Base-by-base conservation (phyloP, 1,140 invertebrate species). In the Rhagoletis pomonella region DNA sequence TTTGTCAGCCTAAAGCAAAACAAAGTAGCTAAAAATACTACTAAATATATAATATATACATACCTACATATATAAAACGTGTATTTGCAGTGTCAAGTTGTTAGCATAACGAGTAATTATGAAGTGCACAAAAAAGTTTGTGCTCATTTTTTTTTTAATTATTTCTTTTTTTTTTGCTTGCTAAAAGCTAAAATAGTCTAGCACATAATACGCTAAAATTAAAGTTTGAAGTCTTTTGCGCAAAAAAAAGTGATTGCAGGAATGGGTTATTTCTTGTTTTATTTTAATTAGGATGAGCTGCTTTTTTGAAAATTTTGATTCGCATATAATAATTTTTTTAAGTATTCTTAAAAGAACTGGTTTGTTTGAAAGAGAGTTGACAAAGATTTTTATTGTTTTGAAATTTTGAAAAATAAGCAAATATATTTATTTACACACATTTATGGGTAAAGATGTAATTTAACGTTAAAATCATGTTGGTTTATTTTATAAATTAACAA, bases 171-270 rank as follows among this genome's bases (percentile, higher is more conserved):
- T 9, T 81, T 77, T 55, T n/a, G 19, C 14, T 73, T 5, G 5
- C 50, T 55, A 55, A 55, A 55, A 5, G 50, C 50, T 73, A 44
- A 17, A 55, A 62, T 62, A 62, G 17, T 14, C 14, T 62, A 62
- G 60, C 60, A 14, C n/a, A 62, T 14, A n/a, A n/a, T 62, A 14
- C 60, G 17, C 60, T 17, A 17, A 73, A 84, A 84, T 12, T 84
- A 58, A 59, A 29, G n/a, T 17, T 84, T 60, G 44, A 85, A 85
- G 84, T 85, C 84, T 62, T 85, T 85, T 85, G n/a, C 4, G 47
- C 42, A 58, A 60, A 85, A 85, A 85, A 5, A 62, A 85, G 84
- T 85, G 84, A 85, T 85, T 85, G 84, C 58, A 85, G 84, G 29
- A 60, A 62, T 85, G 84, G 19, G 3, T 62, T 60, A 44, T 42